These are phyloP conservation scores for Heliothis peltigera DNA, from an alignment of 2,888 invertebrate species.

Conservation along the genomic window DNA sequence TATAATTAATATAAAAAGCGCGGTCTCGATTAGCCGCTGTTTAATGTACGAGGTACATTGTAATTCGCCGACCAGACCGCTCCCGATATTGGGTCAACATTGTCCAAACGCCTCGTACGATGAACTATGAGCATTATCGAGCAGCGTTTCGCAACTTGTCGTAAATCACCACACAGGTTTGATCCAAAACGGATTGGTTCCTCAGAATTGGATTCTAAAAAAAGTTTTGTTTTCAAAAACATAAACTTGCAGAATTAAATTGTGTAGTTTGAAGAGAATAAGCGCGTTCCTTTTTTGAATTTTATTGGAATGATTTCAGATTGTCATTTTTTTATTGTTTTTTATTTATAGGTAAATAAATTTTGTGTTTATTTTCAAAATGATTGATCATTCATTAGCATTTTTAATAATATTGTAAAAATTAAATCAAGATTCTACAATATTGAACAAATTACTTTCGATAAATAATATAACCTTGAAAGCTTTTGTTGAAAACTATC, in stretches of 20 bases:
- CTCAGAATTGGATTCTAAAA: conserved; percentile 41
- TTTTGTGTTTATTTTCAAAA: too few relatives aligned
- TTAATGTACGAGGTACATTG: conserved; percentile 70
- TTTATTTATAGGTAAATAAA: too few relatives aligned
- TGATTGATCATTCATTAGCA: too few relatives aligned
- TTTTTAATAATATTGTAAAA: too few relatives aligned
- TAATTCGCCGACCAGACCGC: conserved; percentile 63
- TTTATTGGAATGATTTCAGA: not conserved
- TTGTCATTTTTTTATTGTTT: too few relatives aligned
- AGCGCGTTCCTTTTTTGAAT: conserved; percentile 16
- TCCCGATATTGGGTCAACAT: conserved; percentile 76
- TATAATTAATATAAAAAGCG: conserved; percentile 62
- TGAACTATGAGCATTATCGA: conserved; percentile 71
- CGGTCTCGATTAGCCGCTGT: conserved; percentile 68
- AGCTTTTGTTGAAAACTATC: not conserved
- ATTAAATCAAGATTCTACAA: too few relatives aligned
- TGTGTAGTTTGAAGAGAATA: conserved; percentile 5
- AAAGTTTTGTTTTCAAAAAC: conserved; percentile 32
- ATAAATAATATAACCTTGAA: not conserved
- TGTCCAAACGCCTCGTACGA: conserved; percentile 74
- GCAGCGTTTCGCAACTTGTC: conserved; percentile 63
- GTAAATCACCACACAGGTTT: conserved; percentile 63
- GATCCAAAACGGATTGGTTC: conserved; percentile 48
- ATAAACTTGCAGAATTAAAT: conserved; percentile 33
- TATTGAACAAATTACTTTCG: not conserved